phyloP scores from a whole-genome alignment of 2,797 vertebrate species.

The Mormyrus proboscirostris region DNA sequence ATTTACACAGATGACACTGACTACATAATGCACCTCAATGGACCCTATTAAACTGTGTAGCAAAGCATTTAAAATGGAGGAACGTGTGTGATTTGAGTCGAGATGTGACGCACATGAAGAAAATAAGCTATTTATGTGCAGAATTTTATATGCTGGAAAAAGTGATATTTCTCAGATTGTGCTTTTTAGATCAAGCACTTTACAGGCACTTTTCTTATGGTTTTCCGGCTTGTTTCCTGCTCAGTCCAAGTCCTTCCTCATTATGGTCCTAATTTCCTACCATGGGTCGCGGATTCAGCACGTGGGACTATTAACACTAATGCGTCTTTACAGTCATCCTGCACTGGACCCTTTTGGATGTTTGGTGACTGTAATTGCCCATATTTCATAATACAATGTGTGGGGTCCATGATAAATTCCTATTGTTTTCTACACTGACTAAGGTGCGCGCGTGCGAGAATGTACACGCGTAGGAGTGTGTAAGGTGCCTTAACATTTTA shows the following conservation, averaged over 20 bases:
- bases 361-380: neutral
- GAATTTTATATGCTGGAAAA: neutral
- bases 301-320: neutral
- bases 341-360: neutral
- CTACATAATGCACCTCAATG: neutral
- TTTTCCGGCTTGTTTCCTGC: neutral
- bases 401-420: neutral
- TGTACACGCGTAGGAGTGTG: neutral
- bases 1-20: neutral
- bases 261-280: neutral
- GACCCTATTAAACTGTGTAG: neutral
- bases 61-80: neutral
- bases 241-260: neutral
- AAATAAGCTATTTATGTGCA: neutral
- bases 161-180: neutral
- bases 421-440: neutral
- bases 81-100: neutral
- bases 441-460: neutral
- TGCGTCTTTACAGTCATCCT: neutral
- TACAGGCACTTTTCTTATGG: neutral
- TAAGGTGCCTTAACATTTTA: neutral
- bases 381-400: neutral
- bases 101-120: neutral
- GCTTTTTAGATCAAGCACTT: neutral
- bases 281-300: neutral